Base-by-base conservation (phyloP, 92 coral and sea anemone species). In the Metridium senile region DNA sequence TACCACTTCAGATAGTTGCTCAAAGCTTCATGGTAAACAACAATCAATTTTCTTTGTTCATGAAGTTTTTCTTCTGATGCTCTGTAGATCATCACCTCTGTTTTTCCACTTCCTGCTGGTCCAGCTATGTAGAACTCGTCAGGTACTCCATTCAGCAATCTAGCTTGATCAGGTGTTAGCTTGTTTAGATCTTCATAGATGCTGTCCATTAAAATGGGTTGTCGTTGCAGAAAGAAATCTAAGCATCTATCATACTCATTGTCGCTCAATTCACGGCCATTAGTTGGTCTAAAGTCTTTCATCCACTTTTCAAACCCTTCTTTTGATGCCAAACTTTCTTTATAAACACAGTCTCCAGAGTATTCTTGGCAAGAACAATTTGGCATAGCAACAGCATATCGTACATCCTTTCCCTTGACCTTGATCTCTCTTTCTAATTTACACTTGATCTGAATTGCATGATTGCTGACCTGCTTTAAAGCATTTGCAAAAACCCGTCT, bases 21-120 rank as follows among this genome's bases (percentile, higher is more conserved):
- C 27, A 71, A 33, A 7, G 45, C 32, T 71, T 27, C 51, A 25
- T 71, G 34, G 28, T 26, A 71, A 1, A 71, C 76, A 32, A 71
- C 76, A 27, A 71, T 58, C 28, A 71, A 33, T 22, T 71, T 71
- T 0, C 22, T 71, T 27, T 71, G 76, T 10, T 49, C 76, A 49
- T 25, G 16, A 0, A 51, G 78, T 59, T 70, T 75, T 45, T 49
- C 78, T 35, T 34, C 81, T 54, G 76, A 58, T 57, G 77, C 87
- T 68, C 25, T 76, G 18, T 18, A 63, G 45, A 62, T 54, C 82
- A 47, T 58, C 75, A 52, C 73, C 58, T 32, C 65, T 25, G 72
- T 62, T 43, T 64, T 77, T 28, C 67, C 87, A 76, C 33, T 83
- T 27, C 76, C 76, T 21, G 76, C 76, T 10, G 76, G 76, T 1